Conservation (phyloP, 2,888 invertebrate species). For the Chrysolina americana region DNA sequence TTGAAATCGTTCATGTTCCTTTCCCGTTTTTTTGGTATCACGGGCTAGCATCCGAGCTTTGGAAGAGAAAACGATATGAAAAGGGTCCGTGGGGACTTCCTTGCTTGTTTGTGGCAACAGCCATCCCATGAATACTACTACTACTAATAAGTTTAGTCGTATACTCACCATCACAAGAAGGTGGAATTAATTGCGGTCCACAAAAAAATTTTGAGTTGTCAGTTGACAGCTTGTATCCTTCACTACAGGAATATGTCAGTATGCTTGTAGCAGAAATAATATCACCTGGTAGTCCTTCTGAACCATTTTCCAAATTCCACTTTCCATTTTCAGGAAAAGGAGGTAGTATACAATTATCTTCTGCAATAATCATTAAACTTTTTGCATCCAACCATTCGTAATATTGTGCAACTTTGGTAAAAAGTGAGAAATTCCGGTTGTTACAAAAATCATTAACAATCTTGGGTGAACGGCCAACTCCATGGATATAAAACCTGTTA, state of each 20-base stretch:
- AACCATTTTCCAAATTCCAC: constrained; percentile 26
- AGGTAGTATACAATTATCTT: constrained; percentile 43
- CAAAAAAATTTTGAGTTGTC: constrained; percentile 23
- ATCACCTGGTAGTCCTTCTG: not conserved
- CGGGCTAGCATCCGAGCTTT: too few species aligned
- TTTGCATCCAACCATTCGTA: constrained; percentile 42
- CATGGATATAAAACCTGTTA: constrained; percentile 46
- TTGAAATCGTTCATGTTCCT: too few species aligned
- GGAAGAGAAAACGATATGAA: too few species aligned
- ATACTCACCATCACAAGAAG: constrained; percentile 9
- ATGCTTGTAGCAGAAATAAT: constrained; percentile 29
- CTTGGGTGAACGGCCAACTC: constrained; percentile 41
- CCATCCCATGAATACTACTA: too few species aligned
- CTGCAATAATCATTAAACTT: constrained; percentile 28
- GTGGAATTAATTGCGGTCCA: constrained; percentile 5
- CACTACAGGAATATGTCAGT: constrained; percentile 33
- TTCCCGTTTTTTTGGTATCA: too few species aligned
- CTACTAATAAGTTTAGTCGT: too few species aligned
- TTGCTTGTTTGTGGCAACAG: too few species aligned
- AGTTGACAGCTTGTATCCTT: constrained; percentile 34
- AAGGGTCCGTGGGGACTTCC: too few species aligned
- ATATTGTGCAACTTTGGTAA: constrained; percentile 46
- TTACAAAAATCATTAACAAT: constrained; percentile 24
- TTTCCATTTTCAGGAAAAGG: constrained; percentile 37
- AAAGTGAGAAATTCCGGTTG: constrained; percentile 45